Base-by-base conservation (phyloP, 2,797 vertebrate genomes). In the Darevskia mixta region DNA sequence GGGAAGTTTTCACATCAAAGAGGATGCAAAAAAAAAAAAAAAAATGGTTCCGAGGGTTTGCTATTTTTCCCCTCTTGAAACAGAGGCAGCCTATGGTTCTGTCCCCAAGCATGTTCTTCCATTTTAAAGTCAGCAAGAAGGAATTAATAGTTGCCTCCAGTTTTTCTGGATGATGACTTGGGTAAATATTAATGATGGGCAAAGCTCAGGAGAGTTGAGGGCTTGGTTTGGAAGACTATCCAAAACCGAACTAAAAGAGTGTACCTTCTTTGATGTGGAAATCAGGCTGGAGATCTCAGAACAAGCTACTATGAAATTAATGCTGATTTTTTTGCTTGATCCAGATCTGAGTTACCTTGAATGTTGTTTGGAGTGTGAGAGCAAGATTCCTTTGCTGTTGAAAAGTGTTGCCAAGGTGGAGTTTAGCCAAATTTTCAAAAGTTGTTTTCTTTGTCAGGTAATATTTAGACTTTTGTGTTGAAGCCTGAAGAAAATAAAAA, bases 211-310 rank as follows among this genome's bases (percentile, higher is more conserved):
- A 72, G 38, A 73, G 41, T 87, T 69, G 25, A 38, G 77, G 75
- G 75, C 55, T 25, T 49, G 7, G 0, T 72, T 73, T 88, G 18
- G 7, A 79, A 77, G 18, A 76, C 49, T 76, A 41, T n/a, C 29
- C 67, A 91, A 87, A 84, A 81, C 2, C 66, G 18, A 75, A 29
- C 29, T 73, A 67, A 90, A 86, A 75, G 35, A 11, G 25, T 4
- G n/a, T 25, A 3, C 73, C 23, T 67, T 79, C 27, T 90, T 77
- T 87, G 18, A 64, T 29, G 8, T 86, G 41, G 79, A 91, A 93
- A 89, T 72, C 17, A 89, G 35, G 1, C 7, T 71, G 23, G 82
- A 85, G 80, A 66, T 29, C 72, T 83, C 58, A 75, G 58, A 80
- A 75, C 61, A 69, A 9, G 43, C 6, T 89, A 86, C 73, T 84